Conservation (phyloP, 1,140 invertebrate genomes). For the Nylanderia fulva region DNA sequence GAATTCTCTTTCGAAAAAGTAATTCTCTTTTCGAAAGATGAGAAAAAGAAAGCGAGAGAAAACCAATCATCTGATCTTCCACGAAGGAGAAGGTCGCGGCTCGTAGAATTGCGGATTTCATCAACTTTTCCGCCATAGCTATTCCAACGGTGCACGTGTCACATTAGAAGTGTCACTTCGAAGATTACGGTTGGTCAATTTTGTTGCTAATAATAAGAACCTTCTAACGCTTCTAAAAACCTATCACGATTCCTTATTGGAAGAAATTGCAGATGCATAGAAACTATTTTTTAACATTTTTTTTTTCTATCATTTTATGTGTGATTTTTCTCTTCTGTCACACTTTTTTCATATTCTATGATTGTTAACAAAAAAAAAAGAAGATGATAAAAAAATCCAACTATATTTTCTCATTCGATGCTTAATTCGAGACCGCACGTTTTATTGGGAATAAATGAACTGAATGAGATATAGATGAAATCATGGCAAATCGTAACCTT, state of each 20-base stretch:
- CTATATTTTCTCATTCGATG: not conserved
- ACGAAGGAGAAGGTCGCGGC: not conserved
- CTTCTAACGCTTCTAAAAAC: not conserved
- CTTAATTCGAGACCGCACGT: not conserved
- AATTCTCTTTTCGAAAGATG: slow-evolving; percentile 26
- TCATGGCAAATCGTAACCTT: not conserved
- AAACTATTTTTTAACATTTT: slow-evolving; percentile 14
- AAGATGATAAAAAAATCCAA: not conserved
- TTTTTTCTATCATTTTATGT: not conserved
- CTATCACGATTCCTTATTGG: not conserved
- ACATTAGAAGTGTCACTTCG: slow-evolving; percentile 9
- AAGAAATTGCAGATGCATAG: not conserved
- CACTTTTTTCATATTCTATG: not conserved
- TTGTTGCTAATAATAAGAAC: not conserved
- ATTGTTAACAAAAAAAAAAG: not conserved
- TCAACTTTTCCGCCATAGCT: not conserved
- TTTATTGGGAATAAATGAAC: not conserved
- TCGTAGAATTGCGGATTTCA: not conserved
- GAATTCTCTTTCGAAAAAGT: slow-evolving; percentile 31
- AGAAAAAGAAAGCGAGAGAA: slow-evolving; percentile 14
- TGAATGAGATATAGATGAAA: not conserved
- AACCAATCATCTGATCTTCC: not conserved
- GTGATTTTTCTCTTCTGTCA: not conserved
- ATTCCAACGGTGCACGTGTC: not conserved
- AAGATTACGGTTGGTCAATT: not conserved